Base-by-base conservation (phyloP, 1,140 invertebrate species). In the Drosophila equinoxialis region DNA sequence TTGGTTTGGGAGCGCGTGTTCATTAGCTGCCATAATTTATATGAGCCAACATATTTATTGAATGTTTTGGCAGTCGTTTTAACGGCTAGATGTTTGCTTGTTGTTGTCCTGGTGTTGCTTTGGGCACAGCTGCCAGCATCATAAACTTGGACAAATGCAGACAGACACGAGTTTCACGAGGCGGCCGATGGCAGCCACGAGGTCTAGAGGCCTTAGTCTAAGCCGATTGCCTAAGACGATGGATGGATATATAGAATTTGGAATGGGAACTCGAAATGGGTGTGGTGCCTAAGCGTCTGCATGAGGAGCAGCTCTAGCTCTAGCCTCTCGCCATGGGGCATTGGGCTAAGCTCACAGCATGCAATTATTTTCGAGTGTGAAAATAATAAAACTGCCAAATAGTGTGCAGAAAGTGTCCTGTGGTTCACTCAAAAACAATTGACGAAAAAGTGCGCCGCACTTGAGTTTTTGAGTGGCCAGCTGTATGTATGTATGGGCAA, bases 31-130 rank as follows among this genome's bases (percentile, higher is more conserved):
- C 83, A 86, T 86, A 86, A 87, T 86, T 86, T 86, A 86, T 86
- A 87, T 83, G 79, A 82, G 72, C 83, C 84, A 86, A 86, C 76
- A 89, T 86, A 86, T 87, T 86, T 86, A 86, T 87, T 87, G 83
- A 87, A 86, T 86, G 83, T 86, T 86, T 86, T 86, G 83, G 83
- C 84, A 86, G 83, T 77, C 79, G 65, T 59, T 87, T 87, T 79
- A 86, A 86, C 84, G 83, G 83, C 83, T 60, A 65, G 60, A 51
- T 48, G 55, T 62, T 45, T 51, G 17, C 20, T 51, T 23, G 17
- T 51, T 23, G 17, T 51, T 51, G 45, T 54, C 48, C 67, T 63
- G 54, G 68, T 69, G 71, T 69, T 74, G 71, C 73, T 64, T 61
- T 64, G 67, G 71, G 62, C 54, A 65, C 65, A 79, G 60, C 37